Evolutionary conservation across 2,888 invertebrate genomes (phyloP), one percentile per base, ranked within the genome.

Genomic region (Chrysolina americana): DNA sequence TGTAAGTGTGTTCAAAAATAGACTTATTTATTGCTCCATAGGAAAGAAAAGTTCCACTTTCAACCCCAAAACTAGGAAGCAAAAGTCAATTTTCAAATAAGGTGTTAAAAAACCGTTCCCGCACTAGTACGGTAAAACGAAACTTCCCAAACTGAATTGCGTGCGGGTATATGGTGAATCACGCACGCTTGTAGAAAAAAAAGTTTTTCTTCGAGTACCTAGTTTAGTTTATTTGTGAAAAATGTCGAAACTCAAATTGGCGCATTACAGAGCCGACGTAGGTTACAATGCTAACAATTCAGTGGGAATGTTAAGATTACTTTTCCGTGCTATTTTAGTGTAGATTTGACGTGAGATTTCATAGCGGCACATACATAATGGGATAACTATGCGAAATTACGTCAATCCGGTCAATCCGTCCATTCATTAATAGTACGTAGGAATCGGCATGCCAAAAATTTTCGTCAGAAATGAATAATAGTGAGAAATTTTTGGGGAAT

Each of bases 341-440:
- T 41, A 21, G 68, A 68, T 68, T 68, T 68, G 68, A 68, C 53
- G 68, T 48, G 68, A 68, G 28, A 68, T 68, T 50, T 36, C 41
- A 19, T 50, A 53, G 53, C 50, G 36, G 53, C 68, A 68, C 68
- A 48, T 68, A 41, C 68, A 68, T 41, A 68, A 68, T 68, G 68
- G 53, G 53, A 68, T 13, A 68, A 68, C 53, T 68, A 68, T 68
- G 53, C 53, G 53, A 41, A 68, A 56, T 53, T 77, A 62, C 77
- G 75, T 77, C 75, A 77, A 75, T 70, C 41, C 41, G 65, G 75
- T 77, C 75, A 77, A 75, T 70, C 41, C 41, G 65, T 76, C 72
- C 77, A 77, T 77, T 77, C 77, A 77, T 73, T 77, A 75, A 75
- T 77, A 76, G 74, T 74, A 64, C 70, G 41, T 47, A 63, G 56